Evolutionary conservation across 2,113 vertebrate genomes (phyloP), one percentile per base, ranked within the genome.

Genomic region (Ammodytes dubius): DNA sequence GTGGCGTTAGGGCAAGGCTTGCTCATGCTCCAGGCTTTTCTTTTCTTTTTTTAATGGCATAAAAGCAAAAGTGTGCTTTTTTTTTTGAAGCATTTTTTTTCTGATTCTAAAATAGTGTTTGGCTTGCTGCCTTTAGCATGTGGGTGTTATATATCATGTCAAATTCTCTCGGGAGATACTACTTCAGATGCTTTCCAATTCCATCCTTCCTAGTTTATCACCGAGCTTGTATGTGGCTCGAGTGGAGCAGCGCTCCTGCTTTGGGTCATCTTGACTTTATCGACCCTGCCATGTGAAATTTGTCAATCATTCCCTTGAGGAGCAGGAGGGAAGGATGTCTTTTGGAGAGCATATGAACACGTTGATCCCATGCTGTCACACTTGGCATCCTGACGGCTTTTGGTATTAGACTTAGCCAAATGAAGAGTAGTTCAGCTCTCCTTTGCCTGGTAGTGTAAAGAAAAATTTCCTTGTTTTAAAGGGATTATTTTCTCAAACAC

Each of bases 41-140:
- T 27, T 70, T 86, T 79, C 37, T 60, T 10, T 78, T 75, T 76
- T 61, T 66, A 82, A 52, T 68, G 19, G 76, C 73, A 61, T 87
- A 60, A 64, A 53, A 85, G 64, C 59, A 75, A 68, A 72, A 77
- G 73, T 73, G 82, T 83, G 68, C 6, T 6, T 81, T 27, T 6
- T 81, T 27, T 27, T 74, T 77, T 77, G 70, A 75, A 82, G 75
- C 60, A 37, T 88, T 53, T 60, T 57, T 27, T 82, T 35, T 70
- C 43, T 73, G 56, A 77, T 77, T 85, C 56, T 76, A 43, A 68
- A 69, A 68, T 13, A 37, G 61, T 70, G 76, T 86, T 74, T 86
- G 83, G 84, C 87, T 90, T 89, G 90, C 89, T 87, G 79, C 84
- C 81, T 88, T 79, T 92, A 15, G 90, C 90, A 92, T 92, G 92